These are phyloP conservation scores for Mystacides longicornis DNA, from an alignment of 2,888 invertebrate genomes.

Conservation along the genomic window DNA sequence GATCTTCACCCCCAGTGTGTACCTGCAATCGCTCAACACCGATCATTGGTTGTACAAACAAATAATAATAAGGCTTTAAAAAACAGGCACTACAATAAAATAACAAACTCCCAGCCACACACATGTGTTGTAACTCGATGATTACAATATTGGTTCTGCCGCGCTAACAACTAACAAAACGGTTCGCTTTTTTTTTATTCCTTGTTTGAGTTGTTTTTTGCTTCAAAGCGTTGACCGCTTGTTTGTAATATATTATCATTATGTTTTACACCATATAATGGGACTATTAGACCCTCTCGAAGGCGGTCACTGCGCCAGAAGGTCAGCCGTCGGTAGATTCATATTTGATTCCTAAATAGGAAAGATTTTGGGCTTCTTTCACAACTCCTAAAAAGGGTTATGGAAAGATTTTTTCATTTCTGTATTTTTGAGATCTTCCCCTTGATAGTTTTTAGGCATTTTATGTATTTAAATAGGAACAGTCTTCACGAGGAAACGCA, in stretches of 20 bases:
- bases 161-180: background rate
- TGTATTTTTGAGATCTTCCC: no score
- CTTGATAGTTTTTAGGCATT: no score
- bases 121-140: background rate
- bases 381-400: no score
- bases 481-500: no score
- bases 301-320: background rate
- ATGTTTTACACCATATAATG: constrained; percentile 23
- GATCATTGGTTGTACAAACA: background rate
- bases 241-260: no score
- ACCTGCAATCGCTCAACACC: no score
- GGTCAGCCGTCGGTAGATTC: no score
- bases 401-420: no score
- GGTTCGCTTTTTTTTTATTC: background rate
- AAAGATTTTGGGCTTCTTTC: no score
- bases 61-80: background rate
- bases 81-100: constrained; percentile 1
- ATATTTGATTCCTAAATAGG: no score
- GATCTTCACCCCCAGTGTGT: no score
- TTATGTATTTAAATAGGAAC: no score
- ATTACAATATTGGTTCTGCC: background rate
- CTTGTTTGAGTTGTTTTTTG: background rate
- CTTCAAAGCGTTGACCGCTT: constrained; percentile 16
- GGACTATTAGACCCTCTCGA: constrained; percentile 18
- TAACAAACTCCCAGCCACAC: background rate